Conservation (phyloP, 2,797 vertebrate species). For the Gambusia yucatana region DNA sequence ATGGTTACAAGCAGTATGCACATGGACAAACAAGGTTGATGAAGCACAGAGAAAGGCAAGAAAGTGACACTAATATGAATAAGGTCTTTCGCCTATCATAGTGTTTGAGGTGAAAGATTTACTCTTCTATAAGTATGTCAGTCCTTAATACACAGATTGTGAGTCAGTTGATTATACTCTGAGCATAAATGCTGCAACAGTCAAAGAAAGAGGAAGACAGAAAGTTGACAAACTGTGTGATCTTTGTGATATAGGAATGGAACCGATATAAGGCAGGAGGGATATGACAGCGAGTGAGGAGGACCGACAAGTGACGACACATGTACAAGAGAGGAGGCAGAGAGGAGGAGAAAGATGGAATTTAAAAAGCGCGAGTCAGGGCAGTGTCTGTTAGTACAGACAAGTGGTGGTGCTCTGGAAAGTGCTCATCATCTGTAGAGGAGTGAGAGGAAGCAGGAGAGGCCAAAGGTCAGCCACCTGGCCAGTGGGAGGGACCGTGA, state of each 20-base stretch:
- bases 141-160: constrained; percentile 57
- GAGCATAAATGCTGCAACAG: constrained; percentile 17
- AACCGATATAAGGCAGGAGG: constrained; percentile 14
- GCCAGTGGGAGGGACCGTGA: constrained; percentile 69
- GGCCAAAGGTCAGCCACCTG: constrained; percentile 69
- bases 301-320: constrained; percentile 29
- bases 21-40: constrained; percentile 31
- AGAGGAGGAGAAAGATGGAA: constrained; percentile 45
- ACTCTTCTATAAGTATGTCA: constrained; percentile 41
- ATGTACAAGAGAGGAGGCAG: constrained; percentile 7
- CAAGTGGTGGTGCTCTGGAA: constrained; percentile 40
- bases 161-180: constrained; percentile 43
- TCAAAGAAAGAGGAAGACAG: constrained; percentile 44
- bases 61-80: constrained; percentile 39
- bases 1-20: constrained; percentile 31
- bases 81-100: constrained; percentile 38
- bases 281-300: constrained; percentile 21
- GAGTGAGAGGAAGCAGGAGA: constrained; percentile 70
- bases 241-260: constrained; percentile 33
- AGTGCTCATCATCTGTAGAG: constrained; percentile 84
- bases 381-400: constrained; percentile 70
- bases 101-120: constrained; percentile 30
- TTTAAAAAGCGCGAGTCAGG: constrained; percentile 58
- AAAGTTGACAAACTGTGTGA: constrained; percentile 32
- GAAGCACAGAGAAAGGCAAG: constrained; percentile 36